Percentiles rank a stretch among this genome's conserved stretches.
These are phyloP conservation scores for Sycobia sp. DNA, from an alignment of 1,140 invertebrate species.

Conservation along the genomic window DNA sequence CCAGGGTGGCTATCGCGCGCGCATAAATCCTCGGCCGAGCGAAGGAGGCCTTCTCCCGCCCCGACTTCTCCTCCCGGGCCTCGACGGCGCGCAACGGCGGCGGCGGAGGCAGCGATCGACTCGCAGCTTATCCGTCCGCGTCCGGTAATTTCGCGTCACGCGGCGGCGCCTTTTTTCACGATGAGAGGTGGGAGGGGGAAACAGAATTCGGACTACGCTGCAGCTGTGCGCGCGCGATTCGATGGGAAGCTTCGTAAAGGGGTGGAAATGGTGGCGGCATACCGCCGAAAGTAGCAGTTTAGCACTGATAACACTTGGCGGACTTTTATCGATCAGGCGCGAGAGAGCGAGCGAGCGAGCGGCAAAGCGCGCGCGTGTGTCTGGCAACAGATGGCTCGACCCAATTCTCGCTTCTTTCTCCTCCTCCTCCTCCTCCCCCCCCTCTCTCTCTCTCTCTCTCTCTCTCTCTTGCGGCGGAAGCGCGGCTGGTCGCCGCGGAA, in stretches of 20 bases:
- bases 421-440: not conserved
- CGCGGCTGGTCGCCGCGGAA: no score
- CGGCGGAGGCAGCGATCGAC: no score
- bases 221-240: not conserved
- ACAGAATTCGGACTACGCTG: slow-evolving; percentile 1
- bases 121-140: not conserved
- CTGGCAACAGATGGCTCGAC: slow-evolving; percentile 60
- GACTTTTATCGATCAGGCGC: slow-evolving; percentile 62
- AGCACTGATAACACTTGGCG: slow-evolving; percentile 58
- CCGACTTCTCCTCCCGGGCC: no score
- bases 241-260: not conserved
- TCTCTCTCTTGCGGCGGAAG: no score
- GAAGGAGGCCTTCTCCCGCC: no score
- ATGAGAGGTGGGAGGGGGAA: slow-evolving; percentile 18
- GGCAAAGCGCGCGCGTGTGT: no score
- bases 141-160: not conserved
- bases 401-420: slow-evolving; percentile 39
- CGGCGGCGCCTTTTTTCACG: no score
- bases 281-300: slow-evolving; percentile 46
- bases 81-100: no score
- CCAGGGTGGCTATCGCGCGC: no score
- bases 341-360: no score
- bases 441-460: no score
- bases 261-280: not conserved
- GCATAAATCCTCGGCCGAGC: no score